These are phyloP conservation scores for Anthopleura sola DNA, from an alignment of 64 coral and sea anemone genomes.

Conservation along the genomic window DNA sequence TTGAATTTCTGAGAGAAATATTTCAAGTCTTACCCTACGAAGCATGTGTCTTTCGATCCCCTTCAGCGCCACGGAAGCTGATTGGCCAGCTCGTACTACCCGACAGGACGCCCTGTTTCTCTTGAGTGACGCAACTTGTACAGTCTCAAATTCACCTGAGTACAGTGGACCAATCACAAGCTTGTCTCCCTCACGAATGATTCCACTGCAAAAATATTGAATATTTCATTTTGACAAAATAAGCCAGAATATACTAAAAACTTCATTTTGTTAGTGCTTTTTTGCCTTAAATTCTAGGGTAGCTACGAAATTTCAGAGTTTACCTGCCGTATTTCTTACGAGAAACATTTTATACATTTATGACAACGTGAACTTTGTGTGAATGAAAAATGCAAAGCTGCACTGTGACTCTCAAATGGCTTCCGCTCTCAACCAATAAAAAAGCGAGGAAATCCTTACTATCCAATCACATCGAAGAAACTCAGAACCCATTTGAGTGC, in stretches of 20 bases:
- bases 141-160: conserved; percentile 66
- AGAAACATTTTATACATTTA: too few species aligned
- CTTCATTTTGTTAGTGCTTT: too few species aligned
- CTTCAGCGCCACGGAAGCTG: conserved; percentile 78
- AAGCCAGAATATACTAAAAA: too few species aligned
- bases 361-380: background rate
- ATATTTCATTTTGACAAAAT: background rate
- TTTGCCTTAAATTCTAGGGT: too few species aligned
- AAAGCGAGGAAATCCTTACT: too few species aligned
- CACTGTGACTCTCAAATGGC: background rate
- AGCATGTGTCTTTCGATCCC: conserved; percentile 73
- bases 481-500: too few species aligned
- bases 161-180: conserved; percentile 73
- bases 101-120: conserved; percentile 90
- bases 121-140: conserved; percentile 75
- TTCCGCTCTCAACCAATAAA: too few species aligned
- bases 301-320: too few species aligned
- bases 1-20: too few species aligned
- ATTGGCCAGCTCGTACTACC: conserved; percentile 76
- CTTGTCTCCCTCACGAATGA: conserved; percentile 82
- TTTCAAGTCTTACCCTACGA: conserved; percentile 52
- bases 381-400: background rate
- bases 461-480: too few species aligned
- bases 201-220: conserved; percentile 53
- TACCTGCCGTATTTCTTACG: too few species aligned